Percentiles rank a stretch among this genome's conserved stretches.
phyloP scores from a whole-genome alignment of 1,140 invertebrate species.

The Neuroterus valhalla region DNA sequence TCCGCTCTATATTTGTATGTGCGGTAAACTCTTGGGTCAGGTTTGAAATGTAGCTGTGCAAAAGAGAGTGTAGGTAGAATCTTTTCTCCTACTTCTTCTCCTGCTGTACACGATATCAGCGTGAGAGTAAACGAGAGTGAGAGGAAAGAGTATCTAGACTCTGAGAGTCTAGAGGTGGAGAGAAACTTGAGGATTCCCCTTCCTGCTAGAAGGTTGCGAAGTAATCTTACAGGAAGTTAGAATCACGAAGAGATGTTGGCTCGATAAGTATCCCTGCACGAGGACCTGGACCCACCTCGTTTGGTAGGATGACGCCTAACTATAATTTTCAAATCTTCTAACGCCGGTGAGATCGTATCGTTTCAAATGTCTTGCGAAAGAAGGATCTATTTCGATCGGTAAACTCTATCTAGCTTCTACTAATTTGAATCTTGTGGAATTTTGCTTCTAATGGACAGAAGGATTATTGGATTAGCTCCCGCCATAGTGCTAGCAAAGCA shows the following conservation, averaged over 20 bases:
- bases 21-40: conserved; percentile 32
- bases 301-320: conserved; percentile 27
- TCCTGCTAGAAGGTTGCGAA: conserved; percentile 23
- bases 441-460: no score
- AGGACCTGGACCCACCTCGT: not conserved
- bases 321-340: conserved; percentile 38
- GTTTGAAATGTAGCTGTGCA: not conserved
- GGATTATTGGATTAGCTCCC: no score
- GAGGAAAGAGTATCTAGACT: not conserved
- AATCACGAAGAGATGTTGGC: conserved; percentile 35
- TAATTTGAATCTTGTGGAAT: no score
- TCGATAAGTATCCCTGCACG: conserved; percentile 29
- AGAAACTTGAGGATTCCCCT: not conserved
- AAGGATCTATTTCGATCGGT: not conserved
- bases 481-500: no score
- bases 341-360: not conserved
- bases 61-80: conserved; percentile 5
- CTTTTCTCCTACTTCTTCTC: not conserved
- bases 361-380: not conserved
- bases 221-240: conserved; percentile 25
- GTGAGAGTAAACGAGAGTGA: conserved; percentile 16
- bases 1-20: conserved; percentile 38
- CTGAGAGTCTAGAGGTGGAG: conserved; percentile 1
- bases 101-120: conserved; percentile 12
- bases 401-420: not conserved